Percentiles rank a stretch among this genome's conserved stretches.
phyloP scores from a whole-genome alignment of 2,797 vertebrate species.

The Sternarchorhynchus goeldii region DNA sequence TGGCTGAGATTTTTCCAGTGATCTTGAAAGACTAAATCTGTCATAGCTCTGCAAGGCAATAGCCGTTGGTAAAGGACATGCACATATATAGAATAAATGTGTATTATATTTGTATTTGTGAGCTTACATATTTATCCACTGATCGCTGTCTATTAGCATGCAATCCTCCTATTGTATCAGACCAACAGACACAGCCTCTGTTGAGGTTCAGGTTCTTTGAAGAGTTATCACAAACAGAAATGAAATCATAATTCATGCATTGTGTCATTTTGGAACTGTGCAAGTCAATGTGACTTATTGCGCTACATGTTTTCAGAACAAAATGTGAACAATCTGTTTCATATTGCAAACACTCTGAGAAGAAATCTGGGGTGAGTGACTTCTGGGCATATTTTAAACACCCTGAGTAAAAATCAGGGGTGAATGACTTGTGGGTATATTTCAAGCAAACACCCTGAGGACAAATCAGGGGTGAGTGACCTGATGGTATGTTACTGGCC shows the following conservation, averaged over 20 bases:
- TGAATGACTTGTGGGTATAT: constrained; percentile 17
- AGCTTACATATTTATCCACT: too few species aligned
- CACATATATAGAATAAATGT: too few species aligned
- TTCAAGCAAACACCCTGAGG: neutral
- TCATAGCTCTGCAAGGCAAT: too few species aligned
- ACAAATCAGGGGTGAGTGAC: constrained; percentile 28
- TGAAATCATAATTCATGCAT: constrained; percentile 8
- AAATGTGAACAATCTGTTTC: constrained; percentile 16
- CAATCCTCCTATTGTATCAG: too few species aligned
- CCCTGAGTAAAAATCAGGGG: constrained; percentile 16
- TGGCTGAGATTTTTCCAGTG: too few species aligned
- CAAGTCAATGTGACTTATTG: constrained; percentile 11
- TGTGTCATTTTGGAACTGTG: constrained; percentile 8
- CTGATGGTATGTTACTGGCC: constrained; percentile 40
- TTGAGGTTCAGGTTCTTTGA: neutral
- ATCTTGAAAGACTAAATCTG: too few species aligned
- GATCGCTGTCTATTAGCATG: too few species aligned
- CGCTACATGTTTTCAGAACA: constrained; percentile 1
- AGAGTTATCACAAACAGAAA: neutral
- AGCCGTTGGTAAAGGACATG: too few species aligned
- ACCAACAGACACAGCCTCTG: too few species aligned
- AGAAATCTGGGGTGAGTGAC: constrained; percentile 32
- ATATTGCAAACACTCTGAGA: constrained; percentile 42
- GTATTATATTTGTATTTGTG: too few species aligned
- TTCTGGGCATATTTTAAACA: neutral